Evolutionary conservation across 2,888 invertebrate genomes (phyloP).

Genomic region (Alloplasta piceator): DNA sequence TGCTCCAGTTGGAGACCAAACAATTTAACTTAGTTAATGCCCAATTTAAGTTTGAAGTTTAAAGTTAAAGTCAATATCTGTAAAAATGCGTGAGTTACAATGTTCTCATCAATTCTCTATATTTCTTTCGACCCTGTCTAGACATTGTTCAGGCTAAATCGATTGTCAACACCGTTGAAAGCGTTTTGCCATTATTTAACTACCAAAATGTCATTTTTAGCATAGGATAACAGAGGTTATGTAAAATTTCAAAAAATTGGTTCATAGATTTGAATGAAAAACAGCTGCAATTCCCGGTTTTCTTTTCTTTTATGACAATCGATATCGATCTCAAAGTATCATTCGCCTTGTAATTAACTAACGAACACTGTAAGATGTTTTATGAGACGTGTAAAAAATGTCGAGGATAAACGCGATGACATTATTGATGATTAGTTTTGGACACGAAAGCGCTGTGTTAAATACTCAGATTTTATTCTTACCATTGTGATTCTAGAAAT

Average conservation of each 20-base stretch:
- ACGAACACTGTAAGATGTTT: not conserved
- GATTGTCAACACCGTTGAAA: too few species aligned
- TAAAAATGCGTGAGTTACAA: too few species aligned
- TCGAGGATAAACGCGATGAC: not conserved
- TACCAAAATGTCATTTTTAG: not conserved
- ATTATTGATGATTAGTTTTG: not conserved
- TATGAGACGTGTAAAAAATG: not conserved
- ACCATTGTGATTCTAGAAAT: conserved; percentile 26
- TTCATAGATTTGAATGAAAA: not conserved
- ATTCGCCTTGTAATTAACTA: not conserved
- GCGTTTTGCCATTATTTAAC: too few species aligned
- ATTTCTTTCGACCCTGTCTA: too few species aligned
- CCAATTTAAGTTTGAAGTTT: too few species aligned
- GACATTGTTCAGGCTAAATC: too few species aligned
- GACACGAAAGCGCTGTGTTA: not conserved
- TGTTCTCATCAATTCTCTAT: too few species aligned
- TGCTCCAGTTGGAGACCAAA: too few species aligned
- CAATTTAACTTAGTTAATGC: too few species aligned
- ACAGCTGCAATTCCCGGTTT: not conserved
- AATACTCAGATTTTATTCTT: not conserved
- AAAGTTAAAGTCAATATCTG: too few species aligned
- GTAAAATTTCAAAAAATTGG: not conserved
- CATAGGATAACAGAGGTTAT: not conserved
- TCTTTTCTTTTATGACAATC: not conserved
- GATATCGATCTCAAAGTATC: not conserved